Evolutionary conservation across 2,797 vertebrate species (phyloP), one percentile per base, ranked within the genome.

Genomic region (Onychomys arenicola): DNA sequence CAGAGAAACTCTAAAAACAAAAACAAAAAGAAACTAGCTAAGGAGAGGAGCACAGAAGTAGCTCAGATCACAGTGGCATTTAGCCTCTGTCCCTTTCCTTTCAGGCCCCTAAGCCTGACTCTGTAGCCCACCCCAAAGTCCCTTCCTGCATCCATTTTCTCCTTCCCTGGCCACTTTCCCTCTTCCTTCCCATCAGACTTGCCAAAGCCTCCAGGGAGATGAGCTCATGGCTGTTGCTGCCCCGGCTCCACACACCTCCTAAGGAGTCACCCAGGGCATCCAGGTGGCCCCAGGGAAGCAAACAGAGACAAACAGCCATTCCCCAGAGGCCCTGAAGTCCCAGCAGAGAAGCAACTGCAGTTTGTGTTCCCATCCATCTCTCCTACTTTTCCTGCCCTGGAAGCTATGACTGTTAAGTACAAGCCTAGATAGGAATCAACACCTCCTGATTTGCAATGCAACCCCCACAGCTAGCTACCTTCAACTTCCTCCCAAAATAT

Each of bases 251-350:
- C 71, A 89, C 69, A 65, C 85, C 96, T 91, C 93, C 95, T 52
- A 43, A 84, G 85, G 82, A 37, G 34, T 75, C 96, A 95, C 91
- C 81, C 88, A 73, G 92, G 88, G 89, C 94, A 82, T 94, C 71
- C 78, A 82, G 61, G 75, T 92, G 59, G 69, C 19, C 75, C 94
- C 10, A 34, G 96, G 90, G 94, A 94, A 85, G n/a, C n/a, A 83
- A 96, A 77, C 17, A 8, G 69, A 97, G 80, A 94, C 93, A 97
- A 97, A 97, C 97, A 98, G 86, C 61, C 65, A 87, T 78, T 95
- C 92, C 93, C 96, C 49, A 5, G 80, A 65, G 90, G 37, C 52
- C 37, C 80, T 73, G 75, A 89, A 61, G 83, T 86, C 92, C n/a
- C 43, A 49, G 78, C 81, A 59, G 77, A 93, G 94, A 75, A 83